Conservation (phyloP, 1,140 invertebrate species). For the Drosophila varians region DNA sequence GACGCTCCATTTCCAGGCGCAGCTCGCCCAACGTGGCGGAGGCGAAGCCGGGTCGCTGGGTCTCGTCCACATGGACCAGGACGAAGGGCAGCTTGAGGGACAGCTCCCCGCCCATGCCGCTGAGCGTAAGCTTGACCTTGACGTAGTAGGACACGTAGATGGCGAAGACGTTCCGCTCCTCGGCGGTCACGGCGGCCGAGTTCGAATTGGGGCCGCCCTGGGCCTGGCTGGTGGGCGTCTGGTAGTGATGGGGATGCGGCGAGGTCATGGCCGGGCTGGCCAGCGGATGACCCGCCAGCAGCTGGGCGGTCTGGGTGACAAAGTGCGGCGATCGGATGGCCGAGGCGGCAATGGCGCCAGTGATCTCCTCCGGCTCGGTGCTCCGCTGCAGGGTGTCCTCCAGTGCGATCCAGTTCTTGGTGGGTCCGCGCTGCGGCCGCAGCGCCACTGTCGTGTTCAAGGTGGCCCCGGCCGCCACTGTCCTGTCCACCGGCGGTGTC, state of each 20-base stretch:
- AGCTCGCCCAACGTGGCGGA: conserved; percentile 49
- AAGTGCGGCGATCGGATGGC: conserved; percentile 75
- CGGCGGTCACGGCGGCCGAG: conserved; percentile 33
- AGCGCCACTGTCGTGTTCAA: conserved; percentile 88
- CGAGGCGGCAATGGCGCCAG: conserved; percentile 75
- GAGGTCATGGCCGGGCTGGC: conserved; percentile 58
- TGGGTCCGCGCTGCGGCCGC: conserved; percentile 87
- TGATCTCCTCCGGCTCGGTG: conserved; percentile 81
- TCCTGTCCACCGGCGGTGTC: conserved; percentile 60
- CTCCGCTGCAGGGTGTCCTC: conserved; percentile 79
- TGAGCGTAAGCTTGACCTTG: conserved; percentile 91
- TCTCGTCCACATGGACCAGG: conserved; percentile 84
- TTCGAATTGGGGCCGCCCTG: not conserved
- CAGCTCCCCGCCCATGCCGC: conserved; percentile 91
- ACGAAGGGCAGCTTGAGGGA: conserved; percentile 92
- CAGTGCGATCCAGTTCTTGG: conserved; percentile 82
- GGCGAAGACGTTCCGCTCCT: conserved; percentile 93
- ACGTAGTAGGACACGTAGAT: conserved; percentile 96
- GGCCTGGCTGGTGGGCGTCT: conserved; percentile 2
- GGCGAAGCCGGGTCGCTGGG: conserved; percentile 33
- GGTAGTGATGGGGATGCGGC: conserved; percentile 37
- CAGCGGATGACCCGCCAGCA: conserved; percentile 34
- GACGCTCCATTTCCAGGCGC: conserved; percentile 59
- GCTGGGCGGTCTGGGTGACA: conserved; percentile 47
- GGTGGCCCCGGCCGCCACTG: conserved; percentile 86